Conservation (phyloP, 2,888 invertebrate genomes). For the Emesis russula region DNA sequence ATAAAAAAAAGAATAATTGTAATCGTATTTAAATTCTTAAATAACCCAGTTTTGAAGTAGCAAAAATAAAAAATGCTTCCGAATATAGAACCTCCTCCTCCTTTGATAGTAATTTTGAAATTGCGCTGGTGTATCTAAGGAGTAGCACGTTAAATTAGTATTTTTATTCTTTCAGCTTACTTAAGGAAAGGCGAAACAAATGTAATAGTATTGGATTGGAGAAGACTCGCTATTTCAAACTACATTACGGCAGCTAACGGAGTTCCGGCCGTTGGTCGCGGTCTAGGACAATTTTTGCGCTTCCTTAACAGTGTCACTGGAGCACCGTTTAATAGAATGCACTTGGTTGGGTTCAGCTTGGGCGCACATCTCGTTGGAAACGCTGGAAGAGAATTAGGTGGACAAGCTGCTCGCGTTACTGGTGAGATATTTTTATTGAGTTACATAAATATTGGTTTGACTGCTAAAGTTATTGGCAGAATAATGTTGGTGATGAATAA, state of each 20-base stretch:
- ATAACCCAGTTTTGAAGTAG: no score
- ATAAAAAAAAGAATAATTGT: no score
- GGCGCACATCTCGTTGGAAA: conserved; percentile 93
- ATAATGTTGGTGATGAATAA: not conserved
- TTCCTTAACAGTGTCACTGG: conserved; percentile 80
- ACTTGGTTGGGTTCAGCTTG: conserved; percentile 92
- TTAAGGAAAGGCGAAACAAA: conserved; percentile 88
- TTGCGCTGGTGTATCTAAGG: no score
- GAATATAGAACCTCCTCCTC: no score
- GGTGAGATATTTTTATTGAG: conserved; percentile 89
- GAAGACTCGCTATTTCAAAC: conserved; percentile 88
- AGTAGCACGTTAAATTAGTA: not conserved
- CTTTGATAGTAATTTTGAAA: no score
- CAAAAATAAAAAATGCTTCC: no score
- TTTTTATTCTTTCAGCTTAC: conserved; percentile 24
- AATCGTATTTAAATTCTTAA: no score
- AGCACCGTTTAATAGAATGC: conserved; percentile 90
- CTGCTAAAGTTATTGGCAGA: no score
- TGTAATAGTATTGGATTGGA: conserved; percentile 92
- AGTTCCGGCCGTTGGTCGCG: conserved; percentile 90
- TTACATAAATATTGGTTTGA: no score
- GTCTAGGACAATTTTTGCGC: conserved; percentile 89
- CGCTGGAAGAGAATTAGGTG: conserved; percentile 91
- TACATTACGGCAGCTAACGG: conserved; percentile 90
- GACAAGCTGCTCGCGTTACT: conserved; percentile 91